Conservation (phyloP, 1,140 invertebrate genomes). For the Caenorhabditis brenneri region DNA sequence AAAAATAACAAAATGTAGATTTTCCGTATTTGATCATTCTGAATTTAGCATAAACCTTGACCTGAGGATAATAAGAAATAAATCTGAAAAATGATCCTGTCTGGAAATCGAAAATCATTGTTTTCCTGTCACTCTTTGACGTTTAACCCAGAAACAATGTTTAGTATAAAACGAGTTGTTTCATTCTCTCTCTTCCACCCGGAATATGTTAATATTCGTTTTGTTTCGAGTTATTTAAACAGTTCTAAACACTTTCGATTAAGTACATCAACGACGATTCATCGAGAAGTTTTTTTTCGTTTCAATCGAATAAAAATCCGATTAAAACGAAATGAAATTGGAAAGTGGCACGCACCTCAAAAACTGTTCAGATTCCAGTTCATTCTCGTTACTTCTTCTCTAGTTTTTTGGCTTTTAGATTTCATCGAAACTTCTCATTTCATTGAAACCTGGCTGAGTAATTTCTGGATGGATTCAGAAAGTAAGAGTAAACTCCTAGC, state of each 20-base stretch:
- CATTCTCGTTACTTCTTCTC: too few relatives aligned
- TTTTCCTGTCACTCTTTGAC: background rate
- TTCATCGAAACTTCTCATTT: too few relatives aligned
- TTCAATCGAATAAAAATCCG: constrained; percentile 20
- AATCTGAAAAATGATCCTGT: background rate
- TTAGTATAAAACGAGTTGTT: constrained; percentile 21
- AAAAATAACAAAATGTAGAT: background rate
- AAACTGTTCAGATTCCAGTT: too few relatives aligned
- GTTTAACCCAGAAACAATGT: background rate
- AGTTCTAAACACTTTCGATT: background rate
- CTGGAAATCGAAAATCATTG: constrained; percentile 9
- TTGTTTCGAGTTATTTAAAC: background rate
- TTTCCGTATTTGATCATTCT: background rate
- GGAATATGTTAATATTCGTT: background rate
- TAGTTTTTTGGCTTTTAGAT: too few relatives aligned
- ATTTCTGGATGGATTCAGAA: too few relatives aligned
- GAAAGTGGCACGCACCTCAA: background rate
- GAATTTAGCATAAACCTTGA: background rate
- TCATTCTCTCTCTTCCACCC: background rate
- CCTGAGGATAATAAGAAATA: background rate
- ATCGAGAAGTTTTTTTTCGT: background rate
- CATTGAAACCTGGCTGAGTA: too few relatives aligned
- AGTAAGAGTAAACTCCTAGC: too few relatives aligned
- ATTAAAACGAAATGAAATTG: constrained; percentile 34
- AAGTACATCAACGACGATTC: constrained; percentile 11